phyloP scores from a whole-genome alignment of 1,140 invertebrate genomes.

The Drosophila rufa region DNA sequence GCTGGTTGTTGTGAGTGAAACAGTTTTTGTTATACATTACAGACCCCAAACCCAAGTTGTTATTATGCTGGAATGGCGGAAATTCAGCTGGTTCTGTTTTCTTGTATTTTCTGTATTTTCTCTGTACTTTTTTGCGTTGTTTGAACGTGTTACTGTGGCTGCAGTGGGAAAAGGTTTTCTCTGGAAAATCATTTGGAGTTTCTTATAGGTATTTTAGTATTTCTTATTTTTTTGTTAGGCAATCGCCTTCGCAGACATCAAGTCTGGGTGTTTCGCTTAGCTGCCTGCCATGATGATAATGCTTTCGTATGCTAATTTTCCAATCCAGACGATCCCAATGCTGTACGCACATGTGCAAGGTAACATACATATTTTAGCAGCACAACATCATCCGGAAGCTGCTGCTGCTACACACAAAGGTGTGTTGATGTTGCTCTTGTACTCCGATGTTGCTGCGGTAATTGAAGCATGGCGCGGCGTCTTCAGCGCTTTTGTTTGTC shows the following conservation, averaged over 20 bases:
- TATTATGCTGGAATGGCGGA: conserved; percentile 30
- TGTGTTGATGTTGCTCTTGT: conserved; percentile 11
- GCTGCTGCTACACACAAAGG: conserved; percentile 29
- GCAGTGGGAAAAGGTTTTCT: conserved; percentile 24
- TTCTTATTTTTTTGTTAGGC: conserved; percentile 33
- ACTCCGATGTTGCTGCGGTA: conserved; percentile 22
- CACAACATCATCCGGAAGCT: conserved; percentile 62
- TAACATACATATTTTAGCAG: conserved; percentile 26
- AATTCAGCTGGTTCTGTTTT: conserved; percentile 25
- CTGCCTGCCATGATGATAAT: conserved; percentile 48
- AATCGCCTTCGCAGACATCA: conserved; percentile 51
- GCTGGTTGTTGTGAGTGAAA: conserved; percentile 23
- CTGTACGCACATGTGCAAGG: conserved; percentile 48
- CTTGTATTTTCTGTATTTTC: conserved; percentile 3
- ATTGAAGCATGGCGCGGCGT: conserved; percentile 52
- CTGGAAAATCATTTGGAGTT: conserved; percentile 6
- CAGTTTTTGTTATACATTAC: conserved; percentile 24
- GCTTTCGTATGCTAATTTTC: conserved; percentile 53
- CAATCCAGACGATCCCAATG: conserved; percentile 21
- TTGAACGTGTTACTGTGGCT: conserved; percentile 22
- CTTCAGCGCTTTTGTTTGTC: conserved; percentile 29
- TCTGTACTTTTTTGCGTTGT: conserved; percentile 25
- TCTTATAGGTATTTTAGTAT: conserved; percentile 4
- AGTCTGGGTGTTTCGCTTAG: conserved; percentile 60
- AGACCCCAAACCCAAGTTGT: background rate